Conservation (phyloP, 1,140 invertebrate genomes). For the Drosophila bipectinata region DNA sequence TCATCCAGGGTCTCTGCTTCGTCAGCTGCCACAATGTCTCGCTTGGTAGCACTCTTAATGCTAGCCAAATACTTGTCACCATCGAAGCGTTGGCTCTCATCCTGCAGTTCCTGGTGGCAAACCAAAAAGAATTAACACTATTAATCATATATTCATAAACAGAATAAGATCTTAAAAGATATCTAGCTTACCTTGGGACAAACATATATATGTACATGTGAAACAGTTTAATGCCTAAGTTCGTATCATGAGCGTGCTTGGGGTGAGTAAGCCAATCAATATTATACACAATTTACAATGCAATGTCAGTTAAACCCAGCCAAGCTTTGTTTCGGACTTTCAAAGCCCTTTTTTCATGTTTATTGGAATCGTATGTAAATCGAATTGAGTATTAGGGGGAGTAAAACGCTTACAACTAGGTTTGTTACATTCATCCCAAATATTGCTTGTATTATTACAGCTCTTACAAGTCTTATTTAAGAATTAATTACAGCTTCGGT, state of each 20-base stretch:
- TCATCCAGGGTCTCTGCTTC: slow-evolving; percentile 71
- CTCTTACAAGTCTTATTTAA: slow-evolving; percentile 63
- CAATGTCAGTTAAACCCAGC: slow-evolving; percentile 52
- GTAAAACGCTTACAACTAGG: slow-evolving; percentile 65
- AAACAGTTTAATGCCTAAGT: slow-evolving; percentile 15
- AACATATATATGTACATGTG: slow-evolving; percentile 17
- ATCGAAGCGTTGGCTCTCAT: slow-evolving; percentile 81
- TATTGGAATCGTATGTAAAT: slow-evolving; percentile 50
- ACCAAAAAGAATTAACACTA: slow-evolving; percentile 3
- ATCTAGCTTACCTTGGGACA: slow-evolving; percentile 19
- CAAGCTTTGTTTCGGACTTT: slow-evolving; percentile 55
- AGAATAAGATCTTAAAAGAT: background rate
- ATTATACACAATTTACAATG: slow-evolving; percentile 15
- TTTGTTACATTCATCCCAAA: slow-evolving; percentile 44
- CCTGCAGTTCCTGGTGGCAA: slow-evolving; percentile 71
- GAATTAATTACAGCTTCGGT: slow-evolving; percentile 52
- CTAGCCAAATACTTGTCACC: slow-evolving; percentile 80
- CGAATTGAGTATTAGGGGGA: slow-evolving; percentile 34
- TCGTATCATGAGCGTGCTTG: slow-evolving; percentile 20
- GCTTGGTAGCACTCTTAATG: slow-evolving; percentile 72
- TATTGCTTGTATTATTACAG: slow-evolving; percentile 40
- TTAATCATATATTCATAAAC: background rate
- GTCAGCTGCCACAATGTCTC: slow-evolving; percentile 74
- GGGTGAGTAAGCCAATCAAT: slow-evolving; percentile 5
- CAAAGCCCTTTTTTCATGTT: slow-evolving; percentile 50